A percentile compares a stretch with the other conserved stretches of the same genome.
Conservation (phyloP, 2,888 invertebrate species). For the Cheilosia impressa region DNA sequence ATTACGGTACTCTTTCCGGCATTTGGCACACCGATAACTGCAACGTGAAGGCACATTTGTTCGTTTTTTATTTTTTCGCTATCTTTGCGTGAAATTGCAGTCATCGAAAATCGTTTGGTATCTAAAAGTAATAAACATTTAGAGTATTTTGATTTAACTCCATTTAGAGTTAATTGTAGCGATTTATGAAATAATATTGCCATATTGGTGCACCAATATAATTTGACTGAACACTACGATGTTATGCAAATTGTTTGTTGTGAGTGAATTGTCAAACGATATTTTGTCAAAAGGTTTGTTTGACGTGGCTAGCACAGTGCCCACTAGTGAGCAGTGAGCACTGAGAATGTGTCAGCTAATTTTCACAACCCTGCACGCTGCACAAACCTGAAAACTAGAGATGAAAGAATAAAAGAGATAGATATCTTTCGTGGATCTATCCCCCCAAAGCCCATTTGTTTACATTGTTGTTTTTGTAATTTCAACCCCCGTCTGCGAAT, state of each 20-base stretch:
- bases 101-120: constrained; percentile 24
- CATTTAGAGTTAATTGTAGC: neutral
- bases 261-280: neutral
- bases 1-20: constrained; percentile 98
- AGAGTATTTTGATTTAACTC: constrained; percentile 24
- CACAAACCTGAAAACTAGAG: too few species aligned
- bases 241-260: constrained; percentile 55
- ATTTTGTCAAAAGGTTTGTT: too few species aligned
- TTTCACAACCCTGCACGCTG: too few species aligned
- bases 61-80: constrained; percentile 1
- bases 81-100: constrained; percentile 34
- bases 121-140: constrained; percentile 27
- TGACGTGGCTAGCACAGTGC: too few species aligned
- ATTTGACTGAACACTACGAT: neutral
- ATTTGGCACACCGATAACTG: constrained; percentile 97
- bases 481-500: too few species aligned
- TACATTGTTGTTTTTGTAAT: too few species aligned
- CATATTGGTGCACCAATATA: constrained; percentile 41
- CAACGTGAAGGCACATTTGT: constrained; percentile 84
- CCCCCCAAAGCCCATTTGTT: too few species aligned
- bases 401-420: too few species aligned
- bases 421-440: too few species aligned
- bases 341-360: too few species aligned
- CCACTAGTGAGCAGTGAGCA: too few species aligned
- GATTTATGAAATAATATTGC: constrained; percentile 61